Evolutionary conservation across 2,113 vertebrate genomes (phyloP), one percentile per base, ranked within the genome.

Genomic region (Ibidorhyncha struthersii): DNA sequence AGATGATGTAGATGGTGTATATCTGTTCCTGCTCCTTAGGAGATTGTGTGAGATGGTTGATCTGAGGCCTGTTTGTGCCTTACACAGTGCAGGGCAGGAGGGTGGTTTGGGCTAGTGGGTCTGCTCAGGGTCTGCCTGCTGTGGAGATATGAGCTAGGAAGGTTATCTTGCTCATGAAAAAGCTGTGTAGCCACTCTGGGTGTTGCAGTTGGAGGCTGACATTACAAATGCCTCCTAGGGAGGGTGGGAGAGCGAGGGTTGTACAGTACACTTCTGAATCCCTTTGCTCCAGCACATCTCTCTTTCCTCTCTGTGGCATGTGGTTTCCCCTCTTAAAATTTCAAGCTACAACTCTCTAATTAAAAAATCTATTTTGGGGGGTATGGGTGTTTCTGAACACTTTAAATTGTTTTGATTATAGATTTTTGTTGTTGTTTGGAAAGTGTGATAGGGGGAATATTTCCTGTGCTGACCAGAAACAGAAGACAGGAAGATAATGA

Each of bases 401-500:
- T 53, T 66, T 2, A 6, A 58, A 43, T 81, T 85, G 38, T 34
- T 74, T 67, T 72, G 50, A 71, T 78, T 40, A 15, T 72, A 59
- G 45, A 36, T 81, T 53, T 78, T 40, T 62, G 53, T 91, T 80
- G 34, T 89, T 73, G 26, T 82, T 86, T 61, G 41, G 45, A 59
- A 52, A 66, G 23, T 56, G 41, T 83, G 88, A 61, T 74, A 65
- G 65, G 63, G 58, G 82, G 53, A 86, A 67, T 56, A 81, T 69
- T 92, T 94, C 66, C 56, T 91, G 32, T 91, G 63, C 82, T 96
- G 93, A 74, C 88, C 86, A 93, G 86, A 95, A 95, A 52, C 72
- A 95, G 94, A 96, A 95, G 93, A 83, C 67, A 69, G 86, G 92
- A 96, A 71, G 90, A 96, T 93, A 92, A 77, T 81, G 96, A 96